Evolutionary conservation across 2,797 vertebrate genomes (phyloP).

Genomic region (Apogon hyalosoma): DNA sequence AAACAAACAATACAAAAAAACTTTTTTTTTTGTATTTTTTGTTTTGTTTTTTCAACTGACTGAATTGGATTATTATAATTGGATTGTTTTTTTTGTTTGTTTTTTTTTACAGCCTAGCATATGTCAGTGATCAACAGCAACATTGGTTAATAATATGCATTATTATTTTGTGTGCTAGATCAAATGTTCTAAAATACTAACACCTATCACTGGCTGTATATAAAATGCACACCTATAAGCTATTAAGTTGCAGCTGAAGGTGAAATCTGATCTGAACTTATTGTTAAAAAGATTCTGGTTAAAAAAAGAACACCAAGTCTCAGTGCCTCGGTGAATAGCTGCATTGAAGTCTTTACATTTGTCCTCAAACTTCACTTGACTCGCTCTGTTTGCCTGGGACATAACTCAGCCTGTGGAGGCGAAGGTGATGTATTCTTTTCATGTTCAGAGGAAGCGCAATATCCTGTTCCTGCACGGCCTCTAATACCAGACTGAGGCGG

Average conservation of each 20-base stretch:
- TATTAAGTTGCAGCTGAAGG: not conserved
- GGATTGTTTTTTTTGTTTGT: too few relatives aligned
- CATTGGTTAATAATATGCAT: too few relatives aligned
- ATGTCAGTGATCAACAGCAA: too few relatives aligned
- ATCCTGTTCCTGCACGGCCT: constrained; percentile 79
- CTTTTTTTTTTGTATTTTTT: too few relatives aligned
- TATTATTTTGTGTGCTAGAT: too few relatives aligned
- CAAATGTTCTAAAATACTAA: too few relatives aligned
- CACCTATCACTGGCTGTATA: too few relatives aligned
- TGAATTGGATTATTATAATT: not conserved
- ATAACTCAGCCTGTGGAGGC: constrained; percentile 70
- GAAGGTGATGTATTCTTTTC: constrained; percentile 81
- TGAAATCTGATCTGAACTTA: constrained; percentile 7
- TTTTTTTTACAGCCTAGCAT: too few relatives aligned
- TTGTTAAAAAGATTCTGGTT: not conserved
- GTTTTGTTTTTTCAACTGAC: too few relatives aligned
- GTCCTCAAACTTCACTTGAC: constrained; percentile 15
- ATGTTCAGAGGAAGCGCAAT: constrained; percentile 81
- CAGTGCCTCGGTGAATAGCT: constrained; percentile 30
- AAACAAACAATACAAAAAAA: too few relatives aligned
- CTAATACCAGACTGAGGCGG: constrained; percentile 68
- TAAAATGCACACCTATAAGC: too few relatives aligned
- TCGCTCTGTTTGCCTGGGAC: constrained; percentile 21
- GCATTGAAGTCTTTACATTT: constrained; percentile 16
- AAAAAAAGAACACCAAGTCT: constrained; percentile 8